Evolutionary conservation across 2,113 vertebrate species (phyloP).

Genomic region (Sphyrna mokarran): DNA sequence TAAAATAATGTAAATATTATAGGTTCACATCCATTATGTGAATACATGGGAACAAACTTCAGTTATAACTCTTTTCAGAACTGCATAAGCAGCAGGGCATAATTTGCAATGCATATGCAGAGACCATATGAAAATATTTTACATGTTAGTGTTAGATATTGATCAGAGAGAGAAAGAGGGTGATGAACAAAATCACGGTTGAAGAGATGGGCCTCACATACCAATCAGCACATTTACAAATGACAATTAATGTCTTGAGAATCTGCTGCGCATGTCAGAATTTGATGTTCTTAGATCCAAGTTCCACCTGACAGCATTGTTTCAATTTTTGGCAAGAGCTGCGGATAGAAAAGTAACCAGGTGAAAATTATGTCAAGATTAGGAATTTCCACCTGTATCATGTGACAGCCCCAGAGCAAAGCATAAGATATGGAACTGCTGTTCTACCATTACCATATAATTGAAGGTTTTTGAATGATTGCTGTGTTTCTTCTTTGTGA

Average conservation of each 20-base stretch:
- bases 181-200: background rate
- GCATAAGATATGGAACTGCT: background rate
- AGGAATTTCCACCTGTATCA: background rate
- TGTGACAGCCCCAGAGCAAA: background rate
- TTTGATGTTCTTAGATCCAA: background rate
- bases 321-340: background rate
- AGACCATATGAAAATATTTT: background rate
- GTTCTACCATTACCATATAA: background rate
- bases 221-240: background rate
- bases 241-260: background rate
- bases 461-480: background rate
- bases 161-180: background rate
- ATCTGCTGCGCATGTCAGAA: background rate
- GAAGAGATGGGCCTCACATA: background rate
- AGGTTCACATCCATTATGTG: background rate
- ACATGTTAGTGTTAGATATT: background rate
- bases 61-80: background rate
- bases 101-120: background rate
- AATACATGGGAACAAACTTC: background rate
- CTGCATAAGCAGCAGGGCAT: background rate
- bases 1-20: background rate
- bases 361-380: background rate
- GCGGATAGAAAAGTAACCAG: background rate
- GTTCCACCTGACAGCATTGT: background rate
- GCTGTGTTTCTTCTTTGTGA: background rate